A percentile compares a stretch with the other conserved stretches of the same genome.
phyloP scores from a whole-genome alignment of 2,888 invertebrate genomes.

The Heteromyza rotundicornis region DNA sequence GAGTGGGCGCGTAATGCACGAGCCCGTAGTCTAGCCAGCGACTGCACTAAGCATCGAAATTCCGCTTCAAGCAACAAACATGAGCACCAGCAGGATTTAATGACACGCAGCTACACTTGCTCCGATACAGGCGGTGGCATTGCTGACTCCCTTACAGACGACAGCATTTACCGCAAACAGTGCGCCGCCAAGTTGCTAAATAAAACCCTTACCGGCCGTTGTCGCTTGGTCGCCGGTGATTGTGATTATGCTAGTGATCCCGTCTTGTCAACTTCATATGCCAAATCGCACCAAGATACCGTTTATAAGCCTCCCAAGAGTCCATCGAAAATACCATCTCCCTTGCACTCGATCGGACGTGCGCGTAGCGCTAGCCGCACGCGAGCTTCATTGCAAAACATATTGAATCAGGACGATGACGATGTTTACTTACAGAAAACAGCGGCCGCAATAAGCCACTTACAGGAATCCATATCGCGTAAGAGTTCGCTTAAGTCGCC shows the following conservation, averaged over 20 bases:
- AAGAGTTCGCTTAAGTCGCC: slow-evolving; percentile 60
- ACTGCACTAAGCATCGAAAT: slow-evolving; percentile 33
- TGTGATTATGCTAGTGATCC: slow-evolving; percentile 61
- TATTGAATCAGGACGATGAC: slow-evolving; percentile 34
- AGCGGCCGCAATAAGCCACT: slow-evolving; percentile 55
- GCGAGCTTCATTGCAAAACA: slow-evolving; percentile 53
- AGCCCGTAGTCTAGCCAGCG: slow-evolving; percentile 55
- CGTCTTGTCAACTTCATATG: slow-evolving; percentile 41
- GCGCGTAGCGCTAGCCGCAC: slow-evolving; percentile 62
- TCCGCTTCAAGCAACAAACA: no score
- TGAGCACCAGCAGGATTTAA: slow-evolving; percentile 39
- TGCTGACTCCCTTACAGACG: slow-evolving; percentile 53
- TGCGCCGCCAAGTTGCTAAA: slow-evolving; percentile 46
- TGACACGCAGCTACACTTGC: slow-evolving; percentile 62
- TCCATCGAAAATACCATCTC: slow-evolving; percentile 80
- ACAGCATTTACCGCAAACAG: slow-evolving; percentile 49
- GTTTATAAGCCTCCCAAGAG: slow-evolving; percentile 61
- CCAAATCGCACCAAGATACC: slow-evolving; percentile 17
- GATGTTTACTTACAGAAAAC: slow-evolving; percentile 67
- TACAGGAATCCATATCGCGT: slow-evolving; percentile 56
- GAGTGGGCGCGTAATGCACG: slow-evolving; percentile 71
- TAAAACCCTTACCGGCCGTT: slow-evolving; percentile 52
- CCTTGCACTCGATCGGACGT: slow-evolving; percentile 71
- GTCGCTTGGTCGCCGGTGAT: slow-evolving; percentile 51
- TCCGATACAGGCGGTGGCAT: slow-evolving; percentile 42